Base-by-base conservation (phyloP, 2,797 vertebrate genomes). In the Sebastes minor region DNA sequence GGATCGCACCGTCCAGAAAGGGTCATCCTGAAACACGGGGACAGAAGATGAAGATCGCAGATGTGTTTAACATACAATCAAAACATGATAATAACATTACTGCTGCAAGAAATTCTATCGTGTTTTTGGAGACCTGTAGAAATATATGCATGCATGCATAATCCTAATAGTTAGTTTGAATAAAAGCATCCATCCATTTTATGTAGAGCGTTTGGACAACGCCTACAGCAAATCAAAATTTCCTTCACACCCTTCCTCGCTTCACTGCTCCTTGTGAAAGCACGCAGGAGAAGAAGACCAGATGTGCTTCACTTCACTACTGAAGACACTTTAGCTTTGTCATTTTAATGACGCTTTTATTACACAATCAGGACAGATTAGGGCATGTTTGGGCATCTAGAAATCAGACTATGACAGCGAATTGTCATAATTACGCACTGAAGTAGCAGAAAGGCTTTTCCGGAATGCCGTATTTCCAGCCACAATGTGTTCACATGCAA, bases 1-100 rank as follows among this genome's bases (percentile, higher is more conserved):
- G 3, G 90, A 92, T 52, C 90, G 66, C 0, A 90, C 97, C 0
- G 94, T 97, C 97, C 98, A 98, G 93, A 97, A 99, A 35, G 99
- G 99, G 88, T 99, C 97, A 0, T 95, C 94, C 98, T 99, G 84
- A 78, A 85, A 78, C 67, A 42, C 13, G 25, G 14, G 6, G 12
- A 53, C 6, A 53, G 42, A 67, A 16, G 23, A 55, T 8, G 35
- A 27, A 18, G 20, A 22, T 10, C 18, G 55, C 14, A 60, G 16
- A 27, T 49, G 42, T 22, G 3, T 61, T 71, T 6, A 56, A 55
- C 32, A 61, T 11, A 49, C 13, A 35, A 28, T 46, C 1, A 52
- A 4, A 16, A 55, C 20, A 52, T n/a, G 10, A 6, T 35, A 27
- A 6, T 35, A 27, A 20, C 5, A 18, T 33, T 28, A 8, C 25